Base-by-base conservation (phyloP, 2,797 vertebrate genomes). In the Gymnocypris eckloni region DNA sequence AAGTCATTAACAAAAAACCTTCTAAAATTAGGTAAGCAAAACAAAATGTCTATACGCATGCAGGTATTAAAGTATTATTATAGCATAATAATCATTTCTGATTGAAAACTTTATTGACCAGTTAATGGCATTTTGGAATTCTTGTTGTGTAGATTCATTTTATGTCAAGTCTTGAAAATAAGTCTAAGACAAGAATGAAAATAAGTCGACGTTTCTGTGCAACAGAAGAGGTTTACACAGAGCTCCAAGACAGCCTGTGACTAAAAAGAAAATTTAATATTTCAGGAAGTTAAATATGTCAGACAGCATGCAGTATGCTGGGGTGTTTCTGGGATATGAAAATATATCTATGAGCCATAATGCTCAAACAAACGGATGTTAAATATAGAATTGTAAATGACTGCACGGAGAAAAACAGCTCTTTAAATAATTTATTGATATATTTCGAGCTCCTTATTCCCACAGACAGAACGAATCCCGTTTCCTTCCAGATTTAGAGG, bases 301-400 rank as follows among this genome's bases (percentile, higher is more conserved):
- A 88, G 90, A 84, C 76, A 76, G 69, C 82, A 88, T 90, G 89
- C 84, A 85, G 89, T 90, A 59, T 54, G 70, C 82, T 83, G 88
- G 89, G 71, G 76, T 79, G 88, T 88, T 28, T 82, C 83, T 77
- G 73, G 82, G 91, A 92, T 92, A 90, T 88, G 88, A 82, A 86
- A 89, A 93, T 86, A 90, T 90, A 89, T 92, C 90, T 82, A 69
- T 91, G 92, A 93, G 91, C 88, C 88, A 77, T 90, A 92, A 90
- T 88, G 92, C 89, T 92, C 92, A 92, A 93, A 91, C 92, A 93
- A 91, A 90, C 90, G 79, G 87, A 78, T 22, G 88, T 91, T 95
- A 95, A 92, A 94, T 94, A 93, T 94, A 94, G 94, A 92, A 59
- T 91, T 88, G 93, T 86, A 83, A 92, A 93, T 93, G 86, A 89